Base-by-base conservation (phyloP, 2,888 invertebrate genomes). In the Nomada fucata region DNA sequence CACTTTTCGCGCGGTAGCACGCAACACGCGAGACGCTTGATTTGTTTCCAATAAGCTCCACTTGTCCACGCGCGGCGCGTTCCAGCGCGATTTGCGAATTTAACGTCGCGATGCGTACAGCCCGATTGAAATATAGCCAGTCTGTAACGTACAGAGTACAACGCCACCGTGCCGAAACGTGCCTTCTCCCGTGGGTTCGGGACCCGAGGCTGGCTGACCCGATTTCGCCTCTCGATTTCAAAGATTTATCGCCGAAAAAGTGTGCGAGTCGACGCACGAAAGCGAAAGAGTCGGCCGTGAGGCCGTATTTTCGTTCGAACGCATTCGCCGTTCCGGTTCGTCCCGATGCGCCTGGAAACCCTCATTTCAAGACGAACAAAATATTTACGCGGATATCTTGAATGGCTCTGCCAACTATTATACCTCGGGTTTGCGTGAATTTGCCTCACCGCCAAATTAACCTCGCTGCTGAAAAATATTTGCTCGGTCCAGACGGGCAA, bases 141-240 rank as follows among this genome's bases (percentile, higher is more conserved):
- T 36, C 7, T 36, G 7, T 36, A 36, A 36, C 36, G 36, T 0
- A 36, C 26, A 53, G 59, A n/a, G 79, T 68, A 2, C 26, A 2
- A 26, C 26, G 86, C 61, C 73, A 61, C 71, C 83, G 72, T 84
- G 84, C 81, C 83, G 85, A 83, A 88, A 82, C 83, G 84, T 80
- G 78, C 72, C 59, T 4, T 29, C 60, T 65, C 60, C 44, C 74
- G 64, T 50, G 29, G 60, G 52, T 74, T 65, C 44, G 26, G 4
- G 18, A 64, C 64, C 23, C 20, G 36, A 7, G 55, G 18, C 59
- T 59, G 18, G 44, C 10, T 74, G 53, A 60, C 67, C 47, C 20
- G 47, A 61, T 75, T 55, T 75, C 74, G 50, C 52, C 23, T 64
- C 72, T n/a, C 47, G 42, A 5, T 36, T 36, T 36, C 20, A 4